A percentile compares a stretch with the other conserved stretches of the same genome.
These are phyloP conservation scores for Ovis canadensis DNA, from an alignment of 2,113 vertebrate species.

Conservation along the genomic window DNA sequence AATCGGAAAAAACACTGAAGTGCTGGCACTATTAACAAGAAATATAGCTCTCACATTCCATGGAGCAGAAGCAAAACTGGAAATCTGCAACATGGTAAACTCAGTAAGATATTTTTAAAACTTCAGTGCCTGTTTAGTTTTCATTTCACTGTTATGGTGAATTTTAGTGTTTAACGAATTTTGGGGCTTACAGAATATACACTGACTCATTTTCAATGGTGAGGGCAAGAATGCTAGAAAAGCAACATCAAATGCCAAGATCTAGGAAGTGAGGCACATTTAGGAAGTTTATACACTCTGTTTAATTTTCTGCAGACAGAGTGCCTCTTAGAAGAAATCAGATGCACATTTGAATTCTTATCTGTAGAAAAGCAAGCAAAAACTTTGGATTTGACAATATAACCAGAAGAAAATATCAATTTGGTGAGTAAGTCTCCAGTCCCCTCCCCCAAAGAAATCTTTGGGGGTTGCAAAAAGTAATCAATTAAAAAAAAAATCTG, in stretches of 20 bases:
- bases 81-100: not conserved
- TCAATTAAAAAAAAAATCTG: not conserved
- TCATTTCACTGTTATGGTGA: not conserved
- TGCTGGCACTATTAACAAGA: not conserved
- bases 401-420: not conserved
- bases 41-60: not conserved
- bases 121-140: not conserved
- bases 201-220: not conserved
- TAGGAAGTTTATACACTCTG: not conserved
- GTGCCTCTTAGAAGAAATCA: not conserved
- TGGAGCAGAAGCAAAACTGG: not conserved
- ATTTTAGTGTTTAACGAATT: not conserved
- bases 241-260: not conserved
- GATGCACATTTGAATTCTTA: not conserved
- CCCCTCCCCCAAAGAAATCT: not conserved
- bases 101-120: not conserved
- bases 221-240: not conserved
- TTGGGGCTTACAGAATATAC: not conserved
- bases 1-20: not conserved
- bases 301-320: conserved; percentile 3
- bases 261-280: not conserved
- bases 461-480: not conserved
- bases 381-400: not conserved
- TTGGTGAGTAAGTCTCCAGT: not conserved
- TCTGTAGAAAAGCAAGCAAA: not conserved